Percentiles rank a stretch among this genome's conserved stretches.
These are phyloP conservation scores for Eudorcas thomsonii DNA, from an alignment of 2,113 vertebrate genomes.

Conservation along the genomic window DNA sequence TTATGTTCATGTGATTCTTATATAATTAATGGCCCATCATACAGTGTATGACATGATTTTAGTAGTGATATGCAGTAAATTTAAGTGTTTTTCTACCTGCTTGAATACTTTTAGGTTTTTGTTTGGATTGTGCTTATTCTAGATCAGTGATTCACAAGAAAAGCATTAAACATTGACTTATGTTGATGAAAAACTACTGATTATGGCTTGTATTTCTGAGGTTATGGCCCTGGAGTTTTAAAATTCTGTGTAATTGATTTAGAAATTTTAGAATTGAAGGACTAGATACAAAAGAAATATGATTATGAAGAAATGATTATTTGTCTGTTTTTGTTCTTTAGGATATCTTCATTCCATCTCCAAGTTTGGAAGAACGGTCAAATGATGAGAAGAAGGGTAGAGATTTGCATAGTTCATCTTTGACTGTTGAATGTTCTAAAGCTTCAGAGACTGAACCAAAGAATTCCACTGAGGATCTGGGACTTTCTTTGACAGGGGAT, in stretches of 20 bases:
- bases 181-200: neutral
- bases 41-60: neutral
- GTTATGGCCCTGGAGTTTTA: neutral
- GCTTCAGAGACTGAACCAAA: conserved; percentile 62
- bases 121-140: conserved; percentile 16
- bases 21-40: neutral
- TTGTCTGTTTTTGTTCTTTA: conserved; percentile 70
- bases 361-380: conserved; percentile 81
- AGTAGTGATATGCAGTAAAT: neutral
- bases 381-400: conserved; percentile 63
- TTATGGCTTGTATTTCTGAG: conserved; percentile 14
- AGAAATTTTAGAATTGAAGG: conserved; percentile 27
- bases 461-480: conserved; percentile 50
- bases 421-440: conserved; percentile 64
- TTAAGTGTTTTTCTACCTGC: neutral
- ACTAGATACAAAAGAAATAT: conserved; percentile 33
- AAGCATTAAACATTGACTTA: neutral
- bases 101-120: conserved; percentile 9
- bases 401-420: conserved; percentile 54
- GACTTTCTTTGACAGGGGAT: conserved; percentile 67
- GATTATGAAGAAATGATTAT: conserved; percentile 11
- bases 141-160: neutral
- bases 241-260: conserved; percentile 18
- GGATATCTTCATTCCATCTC: conserved; percentile 94
- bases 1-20: neutral